Base-by-base conservation (phyloP, 2,888 invertebrate species). In the Miltochrista miniata region DNA sequence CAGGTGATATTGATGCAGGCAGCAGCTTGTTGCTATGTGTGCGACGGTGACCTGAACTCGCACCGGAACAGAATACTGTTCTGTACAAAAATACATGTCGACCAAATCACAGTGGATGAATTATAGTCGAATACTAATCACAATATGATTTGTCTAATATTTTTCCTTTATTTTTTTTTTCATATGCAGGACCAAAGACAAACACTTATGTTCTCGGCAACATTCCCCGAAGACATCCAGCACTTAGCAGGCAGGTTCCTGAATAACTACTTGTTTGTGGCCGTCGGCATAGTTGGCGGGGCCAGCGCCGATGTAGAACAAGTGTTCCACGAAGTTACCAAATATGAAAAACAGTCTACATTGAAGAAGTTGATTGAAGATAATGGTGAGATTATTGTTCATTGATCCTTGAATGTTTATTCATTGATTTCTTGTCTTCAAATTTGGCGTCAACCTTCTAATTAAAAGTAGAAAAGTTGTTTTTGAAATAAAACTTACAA, bases 191-290 rank as follows among this genome's bases (percentile, higher is more conserved):
- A 89, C 93, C 93, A 97, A 53, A 94, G 99, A 52, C 98, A 99
- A 84, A 99, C 99, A 0, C 94, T 99, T 29, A 99, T 99, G 99
- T 99, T 99, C 91, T 99, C 99, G 12, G 99, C 99, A 2, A 99
- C 99, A 11, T 99, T 99, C 92, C 99, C 99, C 0, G 98, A 98
- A 79, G 98, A 99, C 79, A 99, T 99, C 71, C 98, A 99, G 83
- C 92, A 93, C 39, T 83, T 98, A 60, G 98, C 98, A 0, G 93
- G 93, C 0, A 93, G 95, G 44, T 98, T 96, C 79, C 87, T 99
- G 12, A 90, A 93, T 59, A 84, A 90, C 66, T 98, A 98, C 76
- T 76, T 98, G n/a, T 98, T 98, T 76, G 93, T 98, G 7, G 94
- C 96, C 0, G 96, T 99, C 13, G 99, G 99, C 38, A 95, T 96